Evolutionary conservation across 1,140 invertebrate species (phyloP).

Genomic region (Drosophila subpulchrella): DNA sequence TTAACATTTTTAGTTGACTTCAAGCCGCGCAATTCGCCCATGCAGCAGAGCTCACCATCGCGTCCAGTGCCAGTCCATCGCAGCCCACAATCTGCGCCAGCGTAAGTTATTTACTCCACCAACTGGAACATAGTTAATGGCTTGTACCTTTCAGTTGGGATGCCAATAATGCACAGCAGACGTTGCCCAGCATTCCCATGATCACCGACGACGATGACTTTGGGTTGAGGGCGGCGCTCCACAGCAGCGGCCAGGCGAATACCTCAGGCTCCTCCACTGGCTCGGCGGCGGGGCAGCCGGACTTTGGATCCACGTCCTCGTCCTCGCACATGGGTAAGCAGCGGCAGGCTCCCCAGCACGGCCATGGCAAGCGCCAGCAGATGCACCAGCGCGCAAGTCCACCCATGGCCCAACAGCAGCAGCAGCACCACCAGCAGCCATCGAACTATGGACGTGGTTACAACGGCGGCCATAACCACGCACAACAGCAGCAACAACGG

Average conservation of each 20-base stretch:
- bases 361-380: constrained; percentile 66
- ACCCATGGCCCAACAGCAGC: constrained; percentile 68
- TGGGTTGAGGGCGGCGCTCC: constrained; percentile 65
- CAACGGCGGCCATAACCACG: constrained; percentile 45
- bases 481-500: constrained; percentile 56
- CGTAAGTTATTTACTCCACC: constrained; percentile 47
- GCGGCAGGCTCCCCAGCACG: constrained; percentile 58
- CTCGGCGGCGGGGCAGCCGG: constrained; percentile 58
- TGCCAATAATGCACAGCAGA: constrained; percentile 86
- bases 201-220: constrained; percentile 89
- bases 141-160: constrained; percentile 85
- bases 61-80: constrained; percentile 69
- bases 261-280: constrained; percentile 69
- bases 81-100: constrained; percentile 82
- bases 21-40: constrained; percentile 82
- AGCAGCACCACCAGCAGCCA: constrained; percentile 46
- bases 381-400: constrained; percentile 54
- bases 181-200: constrained; percentile 90
- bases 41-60: constrained; percentile 82
- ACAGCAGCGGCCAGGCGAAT: constrained; percentile 67
- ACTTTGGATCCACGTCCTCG: constrained; percentile 48
- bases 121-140: neutral
- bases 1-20: constrained; percentile 68
- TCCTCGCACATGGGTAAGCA: constrained; percentile 53
- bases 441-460: constrained; percentile 55